Base-by-base conservation (phyloP, 2,113 vertebrate species). In the Deroptyus accipitrinus region DNA sequence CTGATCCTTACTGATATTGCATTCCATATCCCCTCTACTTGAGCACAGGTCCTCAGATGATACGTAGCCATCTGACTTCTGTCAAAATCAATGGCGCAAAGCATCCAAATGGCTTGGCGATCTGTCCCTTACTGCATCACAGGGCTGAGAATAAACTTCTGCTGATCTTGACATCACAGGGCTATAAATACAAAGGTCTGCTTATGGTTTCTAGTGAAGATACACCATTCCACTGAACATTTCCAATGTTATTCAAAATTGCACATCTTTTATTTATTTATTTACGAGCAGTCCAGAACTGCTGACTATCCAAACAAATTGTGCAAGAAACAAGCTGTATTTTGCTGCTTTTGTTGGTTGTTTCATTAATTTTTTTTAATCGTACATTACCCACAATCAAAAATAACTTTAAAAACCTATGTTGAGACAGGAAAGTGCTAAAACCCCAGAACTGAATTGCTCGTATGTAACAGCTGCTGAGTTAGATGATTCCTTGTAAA, bases 391-490 rank as follows among this genome's bases (percentile, higher is more conserved):
- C 1, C 1, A 69, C 46, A 86, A 64, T 73, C 23, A 90, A 75
- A 96, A 93, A 69, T 49, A 88, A 83, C 27, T 76, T 85, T 10
- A 49, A 86, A 94, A 96, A 70, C 62, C 61, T 79, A 77, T 51
- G 64, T 14, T 82, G 25, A 91, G 51, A 23, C 62, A 85, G 64
- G 75, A 44, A 46, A 81, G 30, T 22, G 39, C 46, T 52, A 52
- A 72, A 81, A 74, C 39, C 2, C 0, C 31, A 39, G 42, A 88
- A 57, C 20, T 19, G 87, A 67, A 72, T 57, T 88, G 63, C 8
- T 46, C 15, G 46, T 68, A 69, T 4, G 6, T 23, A 91, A 67
- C 66, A 86, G 83, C 41, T 93, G 75, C 80, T 92, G 69, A 88
- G 52, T 94, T 75, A 87, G 31, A 64, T 4, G 28, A 88, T 39